Evolutionary conservation across 2,888 invertebrate genomes (phyloP).

Genomic region (Archaeoteleia sp.): DNA sequence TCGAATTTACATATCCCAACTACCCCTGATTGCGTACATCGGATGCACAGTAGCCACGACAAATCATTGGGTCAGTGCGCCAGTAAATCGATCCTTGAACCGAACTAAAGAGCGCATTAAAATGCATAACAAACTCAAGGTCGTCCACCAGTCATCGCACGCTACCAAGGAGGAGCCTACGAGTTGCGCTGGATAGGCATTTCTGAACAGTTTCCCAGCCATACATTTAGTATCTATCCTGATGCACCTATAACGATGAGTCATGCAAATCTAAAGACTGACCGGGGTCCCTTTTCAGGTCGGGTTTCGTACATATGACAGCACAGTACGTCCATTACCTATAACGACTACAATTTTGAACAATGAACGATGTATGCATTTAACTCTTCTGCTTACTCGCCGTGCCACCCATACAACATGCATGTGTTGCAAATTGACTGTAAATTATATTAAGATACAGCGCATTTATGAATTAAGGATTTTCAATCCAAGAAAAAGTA

Average conservation of each 20-base stretch:
- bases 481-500: too few species aligned
- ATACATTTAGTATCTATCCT: conserved; percentile 35
- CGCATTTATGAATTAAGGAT: too few species aligned
- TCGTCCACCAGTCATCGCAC: conserved; percentile 43
- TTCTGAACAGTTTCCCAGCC: conserved; percentile 44
- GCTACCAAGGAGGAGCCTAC: conserved; percentile 27
- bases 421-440: too few species aligned
- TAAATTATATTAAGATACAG: too few species aligned
- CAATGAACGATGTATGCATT: too few species aligned
- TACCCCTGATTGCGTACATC: conserved; percentile 47
- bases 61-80: conserved; percentile 53
- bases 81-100: conserved; percentile 52
- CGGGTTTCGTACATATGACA: conserved; percentile 1
- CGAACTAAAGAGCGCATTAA: conserved; percentile 46
- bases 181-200: conserved; percentile 24
- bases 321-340: conserved; percentile 17
- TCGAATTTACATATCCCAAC: conserved; percentile 42
- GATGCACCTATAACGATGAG: conserved; percentile 47
- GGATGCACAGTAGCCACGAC: conserved; percentile 34
- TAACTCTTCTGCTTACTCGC: too few species aligned
- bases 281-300: conserved; percentile 14
- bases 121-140: conserved; percentile 53
- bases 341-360: conserved; percentile 17
- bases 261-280: conserved; percentile 28
- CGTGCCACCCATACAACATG: too few species aligned